Conservation (phyloP, 2,888 invertebrate genomes). For the Leuctra nigra region DNA sequence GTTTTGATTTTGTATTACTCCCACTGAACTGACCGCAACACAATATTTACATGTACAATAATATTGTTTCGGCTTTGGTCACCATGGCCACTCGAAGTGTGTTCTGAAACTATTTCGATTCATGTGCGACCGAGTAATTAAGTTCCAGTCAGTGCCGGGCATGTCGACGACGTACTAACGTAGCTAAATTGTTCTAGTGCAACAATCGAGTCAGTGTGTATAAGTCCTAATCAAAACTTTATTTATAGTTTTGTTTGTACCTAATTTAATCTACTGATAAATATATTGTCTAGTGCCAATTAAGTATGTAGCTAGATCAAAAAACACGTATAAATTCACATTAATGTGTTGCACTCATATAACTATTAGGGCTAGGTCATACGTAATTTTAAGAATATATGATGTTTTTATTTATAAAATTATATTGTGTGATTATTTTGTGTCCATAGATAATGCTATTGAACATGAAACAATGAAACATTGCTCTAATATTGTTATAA, state of each 20-base stretch:
- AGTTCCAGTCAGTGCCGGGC: constrained; percentile 6
- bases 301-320: constrained; percentile 22
- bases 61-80: too few relatives aligned
- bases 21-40: constrained; percentile 12
- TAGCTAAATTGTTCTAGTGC: background rate
- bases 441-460: too few relatives aligned
- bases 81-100: too few relatives aligned
- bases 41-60: constrained; percentile 12
- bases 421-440: too few relatives aligned
- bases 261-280: too few relatives aligned
- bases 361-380: constrained; percentile 25
- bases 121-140: too few relatives aligned
- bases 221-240: constrained; percentile 24
- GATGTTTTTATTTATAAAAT: constrained; percentile 18
- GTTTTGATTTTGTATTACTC: constrained; percentile 8
- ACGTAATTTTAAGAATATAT: constrained; percentile 27
- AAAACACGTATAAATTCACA: constrained; percentile 20
- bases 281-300: constrained; percentile 28
- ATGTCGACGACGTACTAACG: too few relatives aligned
- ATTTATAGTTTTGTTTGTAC: constrained; percentile 25
- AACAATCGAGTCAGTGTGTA: constrained; percentile 16
- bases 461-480: too few relatives aligned
- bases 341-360: constrained; percentile 28
- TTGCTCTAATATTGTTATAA: too few relatives aligned
- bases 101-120: too few relatives aligned